Evolutionary conservation across 2,888 invertebrate genomes (phyloP).

Genomic region (Steinernema carpocapsae): DNA sequence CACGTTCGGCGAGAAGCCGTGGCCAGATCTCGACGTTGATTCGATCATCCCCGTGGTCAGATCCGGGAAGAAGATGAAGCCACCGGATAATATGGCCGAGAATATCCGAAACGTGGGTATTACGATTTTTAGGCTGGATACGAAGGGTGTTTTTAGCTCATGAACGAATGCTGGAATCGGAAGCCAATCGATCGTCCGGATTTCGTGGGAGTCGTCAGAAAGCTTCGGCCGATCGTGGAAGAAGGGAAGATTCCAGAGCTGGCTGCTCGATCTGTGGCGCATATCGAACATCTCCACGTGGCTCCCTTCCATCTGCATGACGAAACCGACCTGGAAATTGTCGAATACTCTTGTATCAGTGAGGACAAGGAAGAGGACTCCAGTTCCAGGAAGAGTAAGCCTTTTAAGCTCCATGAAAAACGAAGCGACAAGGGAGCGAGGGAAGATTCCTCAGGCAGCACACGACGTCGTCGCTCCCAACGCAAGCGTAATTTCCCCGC

Average conservation of each 20-base stretch:
- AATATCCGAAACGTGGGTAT: constrained; percentile 6
- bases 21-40: constrained; percentile 36
- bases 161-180: constrained; percentile 32
- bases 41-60: constrained; percentile 21
- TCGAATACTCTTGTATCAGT: constrained; percentile 31
- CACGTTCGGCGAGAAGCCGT: constrained; percentile 33
- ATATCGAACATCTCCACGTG: not conserved
- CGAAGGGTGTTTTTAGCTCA: constrained; percentile 17
- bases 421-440: not conserved
- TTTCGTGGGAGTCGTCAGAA: constrained; percentile 22
- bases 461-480: not conserved
- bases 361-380: constrained; percentile 9
- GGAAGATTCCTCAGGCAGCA: constrained; percentile 11
- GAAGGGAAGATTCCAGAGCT: constrained; percentile 27
- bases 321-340: constrained; percentile 29
- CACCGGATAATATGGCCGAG: not conserved
- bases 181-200: constrained; percentile 35
- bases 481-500: not conserved
- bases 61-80: constrained; percentile 31
- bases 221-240: not conserved
- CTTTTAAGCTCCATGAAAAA: too few relatives aligned
- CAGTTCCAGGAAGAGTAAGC: not conserved
- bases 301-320: constrained; percentile 24
- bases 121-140: too few relatives aligned
- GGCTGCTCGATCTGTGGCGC: constrained; percentile 9